A percentile compares a stretch with the other conserved stretches of the same genome.
These are phyloP conservation scores for Cephus cinctus DNA, from an alignment of 1,140 invertebrate species.

Conservation along the genomic window DNA sequence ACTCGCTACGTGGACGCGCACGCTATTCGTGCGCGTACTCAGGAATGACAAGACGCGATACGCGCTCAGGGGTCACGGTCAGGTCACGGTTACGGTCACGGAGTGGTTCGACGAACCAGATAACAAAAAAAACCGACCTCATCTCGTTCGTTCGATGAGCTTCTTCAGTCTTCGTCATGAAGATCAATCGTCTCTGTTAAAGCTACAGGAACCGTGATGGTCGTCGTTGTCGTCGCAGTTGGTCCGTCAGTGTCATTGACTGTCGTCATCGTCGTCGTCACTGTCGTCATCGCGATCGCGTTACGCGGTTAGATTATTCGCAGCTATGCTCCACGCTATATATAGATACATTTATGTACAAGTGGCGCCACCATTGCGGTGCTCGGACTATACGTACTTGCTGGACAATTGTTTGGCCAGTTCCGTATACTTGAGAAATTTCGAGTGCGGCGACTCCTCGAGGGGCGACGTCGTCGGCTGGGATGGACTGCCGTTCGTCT, in stretches of 20 bases:
- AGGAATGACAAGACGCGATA: slow-evolving; percentile 35
- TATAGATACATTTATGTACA: slow-evolving; percentile 59
- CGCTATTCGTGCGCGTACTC: slow-evolving; percentile 19
- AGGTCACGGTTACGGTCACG: no score
- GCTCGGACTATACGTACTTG: slow-evolving; percentile 81
- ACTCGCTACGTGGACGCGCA: no score
- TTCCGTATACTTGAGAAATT: slow-evolving; percentile 96
- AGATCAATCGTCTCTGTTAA: no score
- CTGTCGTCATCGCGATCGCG: slow-evolving; percentile 14
- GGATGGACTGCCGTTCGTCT: slow-evolving; percentile 56
- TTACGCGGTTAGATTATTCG: not conserved
- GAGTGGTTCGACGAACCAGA: no score
- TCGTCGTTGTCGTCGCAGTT: slow-evolving; percentile 12
- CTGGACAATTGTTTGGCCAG: slow-evolving; percentile 94
- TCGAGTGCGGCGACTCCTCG: slow-evolving; percentile 92
- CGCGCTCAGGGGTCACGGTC: no score
- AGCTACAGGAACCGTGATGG: slow-evolving; percentile 1
- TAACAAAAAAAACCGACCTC: no score
- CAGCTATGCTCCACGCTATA: slow-evolving; percentile 3
- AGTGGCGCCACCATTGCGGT: slow-evolving; percentile 54
- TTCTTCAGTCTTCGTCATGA: no score
- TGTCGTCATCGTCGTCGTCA: slow-evolving; percentile 19
- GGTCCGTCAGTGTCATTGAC: slow-evolving; percentile 13
- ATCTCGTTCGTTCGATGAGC: no score
- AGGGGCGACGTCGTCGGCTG: slow-evolving; percentile 58